Conservation (phyloP, 2,888 invertebrate genomes). For the Rhingia rostrata region DNA sequence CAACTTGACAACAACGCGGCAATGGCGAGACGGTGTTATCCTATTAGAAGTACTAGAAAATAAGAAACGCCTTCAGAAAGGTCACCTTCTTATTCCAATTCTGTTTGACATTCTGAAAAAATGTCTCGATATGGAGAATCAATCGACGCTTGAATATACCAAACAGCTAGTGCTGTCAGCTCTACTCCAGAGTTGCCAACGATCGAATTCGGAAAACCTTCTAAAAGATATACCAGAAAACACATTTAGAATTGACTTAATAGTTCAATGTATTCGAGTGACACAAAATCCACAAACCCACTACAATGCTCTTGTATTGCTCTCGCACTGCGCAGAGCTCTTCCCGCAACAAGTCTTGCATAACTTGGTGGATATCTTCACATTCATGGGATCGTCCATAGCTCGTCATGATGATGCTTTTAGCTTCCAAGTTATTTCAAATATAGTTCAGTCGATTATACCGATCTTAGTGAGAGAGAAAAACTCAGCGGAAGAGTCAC, state of each 20-base stretch:
- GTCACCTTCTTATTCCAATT: slow-evolving; percentile 87
- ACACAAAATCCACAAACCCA: slow-evolving; percentile 98
- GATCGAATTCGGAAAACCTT: slow-evolving; percentile 83
- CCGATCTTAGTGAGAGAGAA: slow-evolving; percentile 89
- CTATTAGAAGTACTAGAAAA: slow-evolving; percentile 93
- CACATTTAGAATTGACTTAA: slow-evolving; percentile 80
- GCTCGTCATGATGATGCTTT: slow-evolving; percentile 96
- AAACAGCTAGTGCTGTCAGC: slow-evolving; percentile 93
- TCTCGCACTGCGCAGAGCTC: slow-evolving; percentile 90
- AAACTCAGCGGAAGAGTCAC: slow-evolving; percentile 30
- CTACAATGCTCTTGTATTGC: slow-evolving; percentile 93
- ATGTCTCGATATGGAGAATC: slow-evolving; percentile 92
- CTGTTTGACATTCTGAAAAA: slow-evolving; percentile 91
- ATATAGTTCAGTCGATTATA: slow-evolving; percentile 94
- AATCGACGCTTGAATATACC: slow-evolving; percentile 92
- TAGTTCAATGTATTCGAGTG: slow-evolving; percentile 94
- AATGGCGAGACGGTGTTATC: slow-evolving; percentile 92
- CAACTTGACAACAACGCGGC: slow-evolving; percentile 85
- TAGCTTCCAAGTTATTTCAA: slow-evolving; percentile 95
- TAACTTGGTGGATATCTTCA: slow-evolving; percentile 98
- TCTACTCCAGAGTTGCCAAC: slow-evolving; percentile 88
- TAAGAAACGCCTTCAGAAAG: slow-evolving; percentile 90
- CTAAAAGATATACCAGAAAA: slow-evolving; percentile 83
- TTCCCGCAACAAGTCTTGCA: slow-evolving; percentile 93
- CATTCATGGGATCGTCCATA: slow-evolving; percentile 97